Base-by-base conservation (phyloP, 2,888 invertebrate genomes). In the Odontothrips loti region DNA sequence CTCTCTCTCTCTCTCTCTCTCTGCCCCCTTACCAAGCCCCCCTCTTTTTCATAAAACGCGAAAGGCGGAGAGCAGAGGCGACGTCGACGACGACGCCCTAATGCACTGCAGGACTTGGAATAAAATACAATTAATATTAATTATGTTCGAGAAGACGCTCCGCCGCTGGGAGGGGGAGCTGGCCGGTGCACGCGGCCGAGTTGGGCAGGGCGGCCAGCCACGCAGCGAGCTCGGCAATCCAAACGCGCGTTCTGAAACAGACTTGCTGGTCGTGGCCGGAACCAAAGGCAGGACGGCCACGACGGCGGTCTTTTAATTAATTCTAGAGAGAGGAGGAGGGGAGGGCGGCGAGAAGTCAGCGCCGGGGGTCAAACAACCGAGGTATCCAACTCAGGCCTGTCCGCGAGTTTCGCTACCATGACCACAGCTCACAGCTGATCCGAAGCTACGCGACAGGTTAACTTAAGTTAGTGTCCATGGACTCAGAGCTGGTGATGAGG, bases 121-220 rank as follows among this genome's bases (percentile, higher is more conserved):
- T 75, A 75, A 75, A 75, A 75, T 75, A 75, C 68, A 75, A 75
- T 75, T 75, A 75, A 75, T 75, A 75, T 75, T 75, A 75, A 75
- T 75, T 75, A 23, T 75, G 68, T 75, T 75, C 68, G 68, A 27
- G 68, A 27, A 75, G 68, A 58, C 58, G 58, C 34, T 58, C 58
- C 34, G 34, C 2, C 34, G 34, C 34, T 43, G 34, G 34, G 34
- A 43, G 34, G 34, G 34, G 34, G 34, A 43, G 34, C 34, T 6
- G 34, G 34, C 34, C 34, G 34, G 34, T 43, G 34, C 34, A 43
- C 34, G 34, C 34, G 34, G 34, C 2, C 34, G 34, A 2, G 34
- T 2, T 6, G 3, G 34, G 34, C 34, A 2, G 34, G 34, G 6
- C 34, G 6, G 34, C n/a, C n/a, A 58, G 58, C 17, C 58, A 15